Percentiles rank a stretch among this genome's conserved stretches.
Evolutionary conservation across 2,797 vertebrate genomes (phyloP).

Genomic region (Ceyx erithaca): DNA sequence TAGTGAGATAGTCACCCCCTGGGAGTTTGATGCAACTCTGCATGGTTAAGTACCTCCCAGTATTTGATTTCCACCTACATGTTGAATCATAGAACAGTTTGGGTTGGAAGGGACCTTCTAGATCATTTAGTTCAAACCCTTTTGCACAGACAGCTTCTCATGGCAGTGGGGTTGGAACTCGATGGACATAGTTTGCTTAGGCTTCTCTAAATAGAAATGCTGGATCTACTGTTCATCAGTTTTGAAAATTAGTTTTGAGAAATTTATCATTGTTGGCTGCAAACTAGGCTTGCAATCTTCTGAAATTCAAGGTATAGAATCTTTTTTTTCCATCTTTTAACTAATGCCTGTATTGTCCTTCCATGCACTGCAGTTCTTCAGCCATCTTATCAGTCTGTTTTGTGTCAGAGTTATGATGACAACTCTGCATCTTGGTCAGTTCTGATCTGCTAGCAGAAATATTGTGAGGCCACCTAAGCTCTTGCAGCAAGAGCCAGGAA

Average conservation of each 20-base stretch:
- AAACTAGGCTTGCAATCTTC: neutral
- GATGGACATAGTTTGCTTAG: neutral
- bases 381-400: neutral
- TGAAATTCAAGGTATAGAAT: neutral
- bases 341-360: neutral
- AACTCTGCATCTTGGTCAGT: conserved; percentile 11
- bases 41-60: neutral
- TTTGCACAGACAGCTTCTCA: neutral
- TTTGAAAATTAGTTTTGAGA: neutral
- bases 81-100: neutral
- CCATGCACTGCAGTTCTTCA: conserved; percentile 27
- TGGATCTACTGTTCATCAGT: neutral
- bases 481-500: conserved; percentile 13
- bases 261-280: neutral
- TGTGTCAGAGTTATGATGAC: neutral
- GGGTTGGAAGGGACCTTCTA: neutral
- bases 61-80: neutral
- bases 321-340: conserved; percentile 5
- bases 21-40: neutral
- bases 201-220: neutral
- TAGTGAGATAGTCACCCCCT: neutral
- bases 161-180: neutral
- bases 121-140: neutral
- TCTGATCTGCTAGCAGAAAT: conserved; percentile 33
- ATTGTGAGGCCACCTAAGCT: conserved; percentile 7